Conservation (phyloP, 2,113 vertebrate species). For the Eudyptes chrysolophus region DNA sequence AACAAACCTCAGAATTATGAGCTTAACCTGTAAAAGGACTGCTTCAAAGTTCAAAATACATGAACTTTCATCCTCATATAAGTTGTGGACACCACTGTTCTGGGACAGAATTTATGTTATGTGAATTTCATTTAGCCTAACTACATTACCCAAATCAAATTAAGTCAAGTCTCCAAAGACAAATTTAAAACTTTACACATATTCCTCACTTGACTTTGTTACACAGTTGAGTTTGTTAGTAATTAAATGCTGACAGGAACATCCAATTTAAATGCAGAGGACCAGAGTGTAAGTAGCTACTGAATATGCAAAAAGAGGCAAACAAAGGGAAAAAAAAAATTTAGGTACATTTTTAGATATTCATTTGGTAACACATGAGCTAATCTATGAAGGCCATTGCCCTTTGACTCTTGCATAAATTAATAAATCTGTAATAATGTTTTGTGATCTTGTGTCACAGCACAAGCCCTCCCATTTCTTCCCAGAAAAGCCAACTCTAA, state of each 20-base stretch:
- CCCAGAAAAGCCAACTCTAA: background rate
- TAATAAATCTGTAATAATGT: background rate
- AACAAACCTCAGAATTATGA: background rate
- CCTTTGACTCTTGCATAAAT: background rate
- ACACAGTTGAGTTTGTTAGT: background rate
- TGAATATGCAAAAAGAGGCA: background rate
- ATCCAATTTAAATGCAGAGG: background rate
- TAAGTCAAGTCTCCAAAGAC: slow-evolving; percentile 16
- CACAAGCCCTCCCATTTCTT: background rate
- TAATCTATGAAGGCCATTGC: background rate
- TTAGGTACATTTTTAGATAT: background rate
- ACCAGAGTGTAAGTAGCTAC: background rate
- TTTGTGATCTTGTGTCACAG: background rate
- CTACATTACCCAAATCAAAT: background rate
- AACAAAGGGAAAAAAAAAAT: background rate
- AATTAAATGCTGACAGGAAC: slow-evolving; percentile 20
- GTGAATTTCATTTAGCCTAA: background rate
- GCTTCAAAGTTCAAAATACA: background rate
- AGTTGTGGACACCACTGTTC: background rate
- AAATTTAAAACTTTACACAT: slow-evolving; percentile 18
- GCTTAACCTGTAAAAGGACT: background rate
- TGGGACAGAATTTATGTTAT: background rate
- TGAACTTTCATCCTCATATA: background rate
- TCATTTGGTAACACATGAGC: background rate
- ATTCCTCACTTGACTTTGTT: background rate